phyloP scores from a whole-genome alignment of 2,113 vertebrate genomes.

The Charadrius vociferus region DNA sequence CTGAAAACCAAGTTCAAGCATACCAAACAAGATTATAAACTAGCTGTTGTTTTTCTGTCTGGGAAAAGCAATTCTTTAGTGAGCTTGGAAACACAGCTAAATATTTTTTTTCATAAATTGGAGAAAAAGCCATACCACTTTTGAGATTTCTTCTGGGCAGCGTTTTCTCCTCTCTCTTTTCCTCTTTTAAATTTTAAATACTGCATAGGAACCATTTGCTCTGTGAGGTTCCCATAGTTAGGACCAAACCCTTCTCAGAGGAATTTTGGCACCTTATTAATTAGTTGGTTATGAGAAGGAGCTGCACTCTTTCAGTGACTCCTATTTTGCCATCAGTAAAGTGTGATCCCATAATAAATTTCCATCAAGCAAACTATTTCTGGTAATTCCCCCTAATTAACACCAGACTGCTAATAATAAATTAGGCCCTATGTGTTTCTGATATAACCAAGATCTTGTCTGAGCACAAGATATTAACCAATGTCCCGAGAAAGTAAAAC shows the following conservation, averaged over 20 bases:
- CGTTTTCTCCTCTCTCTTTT: slow-evolving; percentile 49
- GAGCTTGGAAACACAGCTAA: slow-evolving; percentile 44
- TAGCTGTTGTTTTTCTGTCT: slow-evolving; percentile 15
- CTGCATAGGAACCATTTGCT: slow-evolving; percentile 72
- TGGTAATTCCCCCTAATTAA: slow-evolving; percentile 86
- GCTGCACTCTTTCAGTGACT: slow-evolving; percentile 82
- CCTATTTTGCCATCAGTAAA: slow-evolving; percentile 79
- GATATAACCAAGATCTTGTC: slow-evolving; percentile 86
- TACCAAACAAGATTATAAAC: slow-evolving; percentile 3
- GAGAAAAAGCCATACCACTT: slow-evolving; percentile 26
- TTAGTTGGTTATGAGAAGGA: slow-evolving; percentile 79
- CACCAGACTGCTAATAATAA: slow-evolving; percentile 83
- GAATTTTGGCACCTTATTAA: slow-evolving; percentile 85
- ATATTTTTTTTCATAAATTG: slow-evolving; percentile 59
- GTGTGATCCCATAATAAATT: slow-evolving; percentile 82
- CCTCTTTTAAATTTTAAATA: slow-evolving; percentile 78
- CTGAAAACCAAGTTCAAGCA: background rate
- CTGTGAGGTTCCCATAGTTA: slow-evolving; percentile 71
- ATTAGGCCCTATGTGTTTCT: slow-evolving; percentile 80
- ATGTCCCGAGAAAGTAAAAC: slow-evolving; percentile 72
- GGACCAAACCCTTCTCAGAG: slow-evolving; percentile 73
- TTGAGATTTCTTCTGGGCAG: slow-evolving; percentile 56
- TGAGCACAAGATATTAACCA: slow-evolving; percentile 70
- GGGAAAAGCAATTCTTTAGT: slow-evolving; percentile 36
- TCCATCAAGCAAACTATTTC: slow-evolving; percentile 82